Base-by-base conservation (phyloP, 2,113 vertebrate genomes). In the Apodemus sylvaticus region DNA sequence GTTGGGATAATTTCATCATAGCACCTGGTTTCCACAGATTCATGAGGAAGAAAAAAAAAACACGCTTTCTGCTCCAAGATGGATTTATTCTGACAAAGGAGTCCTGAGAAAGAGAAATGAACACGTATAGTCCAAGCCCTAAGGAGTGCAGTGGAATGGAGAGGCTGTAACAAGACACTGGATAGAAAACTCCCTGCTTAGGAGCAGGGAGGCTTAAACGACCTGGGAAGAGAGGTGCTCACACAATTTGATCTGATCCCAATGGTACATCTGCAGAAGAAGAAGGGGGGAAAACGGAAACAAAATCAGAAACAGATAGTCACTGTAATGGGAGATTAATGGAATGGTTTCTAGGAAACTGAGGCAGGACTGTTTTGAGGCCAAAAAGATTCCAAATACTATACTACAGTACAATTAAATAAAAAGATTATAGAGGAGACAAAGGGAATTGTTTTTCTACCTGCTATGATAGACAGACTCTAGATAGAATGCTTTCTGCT, bases 21-120 rank as follows among this genome's bases (percentile, higher is more conserved):
- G 39, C 7, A 1, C 17, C 34, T 62, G 81, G 45, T n/a, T 94
- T 36, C 68, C 36, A 48, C 51, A 60, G 87, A 90, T 17, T 86
- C 16, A 0, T 3, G 34, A n/a, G 34, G 68, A 66, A 96, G 26
- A 66, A 13, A 13, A 77, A 66, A 96, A 26, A 64, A 26, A 64
- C 7, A 29, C 1, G 7, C 31, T 71, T 45, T 97, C 51, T 62
- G 48, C 39, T 79, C 86, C 4, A 1, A 89, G 73, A 73, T 26
- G 71, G 39, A 53, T 94, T 94, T 82, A 91, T 90, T 91, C 91
- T 39, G 53, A 89, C 94, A 92, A 90, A 70, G 36, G 79, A 88
- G 31, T 81, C 68, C 13, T 36, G 31, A 0, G 0, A 78, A 86
- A 82, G 78, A 86, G 88, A 76, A 87, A n/a, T 29, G n/a, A 85